A percentile compares a stretch with the other conserved stretches of the same genome.
phyloP scores from a whole-genome alignment of 2,888 invertebrate species.

The Tolmerus cingulatus region DNA sequence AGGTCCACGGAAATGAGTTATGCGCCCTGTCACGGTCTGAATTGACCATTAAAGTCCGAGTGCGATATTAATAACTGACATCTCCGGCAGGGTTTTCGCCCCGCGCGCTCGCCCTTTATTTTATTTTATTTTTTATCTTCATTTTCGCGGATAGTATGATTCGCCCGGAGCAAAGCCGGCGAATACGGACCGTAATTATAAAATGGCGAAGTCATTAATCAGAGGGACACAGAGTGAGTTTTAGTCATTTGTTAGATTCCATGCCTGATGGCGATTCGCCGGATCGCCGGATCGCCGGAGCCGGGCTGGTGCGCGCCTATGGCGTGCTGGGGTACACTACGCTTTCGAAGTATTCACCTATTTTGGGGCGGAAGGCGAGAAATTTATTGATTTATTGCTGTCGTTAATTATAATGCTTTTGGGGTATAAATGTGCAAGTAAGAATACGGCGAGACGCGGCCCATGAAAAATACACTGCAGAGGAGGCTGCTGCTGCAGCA shows the following conservation, averaged over 20 bases:
- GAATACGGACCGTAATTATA: slow-evolving; percentile 44
- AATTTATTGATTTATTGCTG: slow-evolving; percentile 47
- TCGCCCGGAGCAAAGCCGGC: neutral
- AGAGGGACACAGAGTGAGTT: slow-evolving; percentile 44
- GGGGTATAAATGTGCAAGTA: slow-evolving; percentile 21
- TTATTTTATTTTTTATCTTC: slow-evolving; percentile 11
- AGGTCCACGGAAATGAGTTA: slow-evolving; percentile 43
- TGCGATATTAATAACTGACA: slow-evolving; percentile 64
- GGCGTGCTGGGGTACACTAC: neutral
- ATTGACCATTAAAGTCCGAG: slow-evolving; percentile 64
- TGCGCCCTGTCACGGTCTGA: slow-evolving; percentile 61
- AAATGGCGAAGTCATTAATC: slow-evolving; percentile 49
- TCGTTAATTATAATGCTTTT: slow-evolving; percentile 46
- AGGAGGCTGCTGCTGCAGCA: neutral
- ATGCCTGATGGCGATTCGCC: slow-evolving; percentile 42
- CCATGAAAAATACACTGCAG: neutral
- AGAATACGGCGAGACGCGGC: neutral
- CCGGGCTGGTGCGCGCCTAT: neutral
- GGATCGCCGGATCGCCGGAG: slow-evolving; percentile 21
- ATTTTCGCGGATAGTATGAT: slow-evolving; percentile 10
- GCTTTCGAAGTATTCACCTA: slow-evolving; percentile 35
- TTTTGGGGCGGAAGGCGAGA: slow-evolving; percentile 47
- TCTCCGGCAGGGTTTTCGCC: slow-evolving; percentile 60
- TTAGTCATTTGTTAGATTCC: slow-evolving; percentile 47
- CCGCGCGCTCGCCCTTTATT: neutral